Percentiles rank a stretch among this genome's conserved stretches.
phyloP scores from a whole-genome alignment of 2,888 invertebrate species.

The Hirtodrosophila trivittata region DNA sequence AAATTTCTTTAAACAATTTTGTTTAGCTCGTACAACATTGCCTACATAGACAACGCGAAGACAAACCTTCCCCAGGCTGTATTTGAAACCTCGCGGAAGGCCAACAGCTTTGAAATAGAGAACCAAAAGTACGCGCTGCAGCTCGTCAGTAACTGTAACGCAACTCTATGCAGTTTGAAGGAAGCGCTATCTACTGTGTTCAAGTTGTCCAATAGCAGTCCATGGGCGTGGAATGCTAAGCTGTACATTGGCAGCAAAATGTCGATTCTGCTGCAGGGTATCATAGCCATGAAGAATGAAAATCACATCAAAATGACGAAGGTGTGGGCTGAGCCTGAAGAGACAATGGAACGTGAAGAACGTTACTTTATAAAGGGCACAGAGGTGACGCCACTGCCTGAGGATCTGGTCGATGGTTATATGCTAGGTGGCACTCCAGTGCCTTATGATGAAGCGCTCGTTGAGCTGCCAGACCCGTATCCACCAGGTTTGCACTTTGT shows the following conservation, averaged over 20 bases:
- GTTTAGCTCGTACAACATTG: constrained; percentile 81
- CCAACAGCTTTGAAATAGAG: constrained; percentile 73
- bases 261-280: constrained; percentile 87
- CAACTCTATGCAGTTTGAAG: constrained; percentile 85
- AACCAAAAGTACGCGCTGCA: constrained; percentile 84
- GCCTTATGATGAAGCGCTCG: constrained; percentile 84
- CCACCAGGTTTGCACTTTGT: constrained; percentile 86
- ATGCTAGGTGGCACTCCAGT: constrained; percentile 82
- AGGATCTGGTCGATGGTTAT: constrained; percentile 85
- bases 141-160: constrained; percentile 71
- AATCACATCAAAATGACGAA: constrained; percentile 76
- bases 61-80: constrained; percentile 65
- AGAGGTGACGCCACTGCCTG: constrained; percentile 84
- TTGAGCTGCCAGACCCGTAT: constrained; percentile 83
- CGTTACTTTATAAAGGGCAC: constrained; percentile 84
- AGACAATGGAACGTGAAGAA: constrained; percentile 82
- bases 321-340: constrained; percentile 83
- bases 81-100: constrained; percentile 61
- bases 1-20: too few species aligned
- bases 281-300: constrained; percentile 85
- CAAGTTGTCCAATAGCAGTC: constrained; percentile 85
- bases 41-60: constrained; percentile 79
- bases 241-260: constrained; percentile 87
- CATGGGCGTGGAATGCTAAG: constrained; percentile 87
- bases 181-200: constrained; percentile 87